phyloP scores from a whole-genome alignment of 2,113 vertebrate genomes.

The Melanerpes aurifrons region DNA sequence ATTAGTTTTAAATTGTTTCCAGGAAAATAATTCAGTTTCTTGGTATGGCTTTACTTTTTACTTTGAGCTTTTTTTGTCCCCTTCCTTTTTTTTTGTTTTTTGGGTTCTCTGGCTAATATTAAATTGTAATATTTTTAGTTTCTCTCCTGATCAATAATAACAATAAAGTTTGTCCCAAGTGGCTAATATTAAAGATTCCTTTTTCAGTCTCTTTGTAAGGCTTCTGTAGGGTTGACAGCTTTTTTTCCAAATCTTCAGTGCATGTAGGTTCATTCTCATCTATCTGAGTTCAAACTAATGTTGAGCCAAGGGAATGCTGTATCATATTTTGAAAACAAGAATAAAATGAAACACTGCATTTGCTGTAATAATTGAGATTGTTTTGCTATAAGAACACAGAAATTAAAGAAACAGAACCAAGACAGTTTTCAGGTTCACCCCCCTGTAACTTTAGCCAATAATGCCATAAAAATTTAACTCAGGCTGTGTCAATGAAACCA shows the following conservation, averaged over 20 bases:
- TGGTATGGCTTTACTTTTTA: neutral
- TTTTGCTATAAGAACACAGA: neutral
- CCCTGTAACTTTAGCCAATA: neutral
- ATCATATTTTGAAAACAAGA: neutral
- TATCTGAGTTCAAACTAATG: neutral
- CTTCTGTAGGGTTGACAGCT: neutral
- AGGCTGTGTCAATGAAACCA: neutral
- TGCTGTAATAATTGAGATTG: neutral
- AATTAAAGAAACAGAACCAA: neutral
- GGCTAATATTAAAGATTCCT: neutral
- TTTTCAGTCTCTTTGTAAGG: neutral
- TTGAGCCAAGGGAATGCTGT: neutral
- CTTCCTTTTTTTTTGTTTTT: neutral
- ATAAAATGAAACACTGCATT: neutral
- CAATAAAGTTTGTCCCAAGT: neutral
- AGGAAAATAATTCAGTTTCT: conserved; percentile 3
- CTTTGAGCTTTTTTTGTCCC: neutral
- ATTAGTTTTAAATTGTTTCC: neutral
- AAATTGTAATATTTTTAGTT: neutral
- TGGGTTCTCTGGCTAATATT: neutral
- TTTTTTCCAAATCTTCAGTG: neutral
- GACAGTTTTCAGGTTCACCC: neutral
- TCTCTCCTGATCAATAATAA: neutral
- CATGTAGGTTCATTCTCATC: neutral
- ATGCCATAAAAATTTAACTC: neutral